phyloP scores from a whole-genome alignment of 2,113 vertebrate species.

The Leuciscus idus region DNA sequence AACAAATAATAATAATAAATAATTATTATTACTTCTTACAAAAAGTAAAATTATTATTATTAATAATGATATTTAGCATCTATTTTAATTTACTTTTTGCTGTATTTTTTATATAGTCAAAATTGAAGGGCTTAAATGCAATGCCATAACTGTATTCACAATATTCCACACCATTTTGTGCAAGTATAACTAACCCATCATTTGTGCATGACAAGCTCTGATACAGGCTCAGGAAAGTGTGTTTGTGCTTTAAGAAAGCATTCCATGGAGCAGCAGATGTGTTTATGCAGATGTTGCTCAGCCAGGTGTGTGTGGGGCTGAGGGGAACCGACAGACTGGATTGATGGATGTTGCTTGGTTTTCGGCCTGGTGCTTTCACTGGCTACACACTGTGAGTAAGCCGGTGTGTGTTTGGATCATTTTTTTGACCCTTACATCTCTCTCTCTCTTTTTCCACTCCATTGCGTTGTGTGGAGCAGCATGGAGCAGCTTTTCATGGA shows the following conservation, averaged over 20 bases:
- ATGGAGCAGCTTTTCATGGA: not conserved
- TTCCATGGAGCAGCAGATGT: slow-evolving; percentile 38
- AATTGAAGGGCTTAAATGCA: not conserved
- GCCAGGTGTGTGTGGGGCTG: slow-evolving; percentile 40
- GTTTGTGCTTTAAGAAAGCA: not conserved
- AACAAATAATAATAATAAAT: too few relatives aligned
- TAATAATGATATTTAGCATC: too few relatives aligned
- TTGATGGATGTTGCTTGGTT: slow-evolving; percentile 46
- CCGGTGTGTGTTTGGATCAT: slow-evolving; percentile 22
- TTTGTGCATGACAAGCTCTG: not conserved
- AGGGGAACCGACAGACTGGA: slow-evolving; percentile 2
- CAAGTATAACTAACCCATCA: not conserved
- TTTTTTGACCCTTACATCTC: slow-evolving; percentile 1
- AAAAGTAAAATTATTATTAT: too few relatives aligned
- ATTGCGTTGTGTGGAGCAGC: not conserved
- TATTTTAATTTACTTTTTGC: too few relatives aligned
- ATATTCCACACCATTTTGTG: not conserved
- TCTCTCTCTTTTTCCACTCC: slow-evolving; percentile 11
- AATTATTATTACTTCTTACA: too few relatives aligned
- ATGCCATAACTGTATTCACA: not conserved
- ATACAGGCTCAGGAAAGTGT: not conserved
- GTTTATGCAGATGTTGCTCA: slow-evolving; percentile 37
- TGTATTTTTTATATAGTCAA: too few relatives aligned
- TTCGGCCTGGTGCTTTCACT: slow-evolving; percentile 30
- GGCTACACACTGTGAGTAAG: slow-evolving; percentile 22